Percentiles rank a stretch among this genome's conserved stretches.
These are phyloP conservation scores for Bombus turneri DNA, from an alignment of 1,140 invertebrate species.

Conservation along the genomic window DNA sequence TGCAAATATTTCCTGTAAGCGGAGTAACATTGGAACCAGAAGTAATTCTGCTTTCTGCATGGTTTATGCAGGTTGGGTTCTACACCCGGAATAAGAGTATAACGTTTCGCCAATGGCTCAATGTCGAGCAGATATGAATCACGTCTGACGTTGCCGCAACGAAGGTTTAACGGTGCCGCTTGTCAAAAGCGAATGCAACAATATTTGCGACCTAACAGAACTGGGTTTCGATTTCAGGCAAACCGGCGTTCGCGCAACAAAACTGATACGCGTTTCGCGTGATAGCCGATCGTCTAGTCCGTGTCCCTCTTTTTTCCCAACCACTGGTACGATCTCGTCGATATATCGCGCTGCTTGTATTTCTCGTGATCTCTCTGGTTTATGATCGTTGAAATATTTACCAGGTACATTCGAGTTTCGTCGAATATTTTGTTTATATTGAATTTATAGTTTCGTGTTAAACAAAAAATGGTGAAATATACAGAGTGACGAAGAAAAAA, in stretches of 20 bases:
- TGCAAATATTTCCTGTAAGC: not conserved
- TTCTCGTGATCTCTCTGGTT: not conserved
- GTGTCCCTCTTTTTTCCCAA: not conserved
- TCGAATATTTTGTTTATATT: not conserved
- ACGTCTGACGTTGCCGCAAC: conserved; percentile 16
- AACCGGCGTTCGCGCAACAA: not conserved
- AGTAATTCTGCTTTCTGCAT: not conserved
- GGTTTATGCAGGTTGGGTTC: not conserved
- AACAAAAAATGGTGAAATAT: not conserved
- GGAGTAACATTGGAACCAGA: not conserved
- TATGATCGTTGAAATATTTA: not conserved
- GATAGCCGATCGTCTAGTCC: conserved; percentile 25
- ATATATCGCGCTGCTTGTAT: not conserved
- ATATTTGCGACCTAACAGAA: conserved; percentile 45
- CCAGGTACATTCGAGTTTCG: not conserved
- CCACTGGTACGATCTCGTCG: not conserved
- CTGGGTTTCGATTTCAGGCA: conserved; percentile 46
- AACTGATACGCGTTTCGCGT: conserved; percentile 19
- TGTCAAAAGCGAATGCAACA: conserved; percentile 47
- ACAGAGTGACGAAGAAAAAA: not conserved
- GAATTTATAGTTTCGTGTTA: too few species aligned
- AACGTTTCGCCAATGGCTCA: conserved; percentile 47
- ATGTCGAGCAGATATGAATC: conserved; percentile 51
- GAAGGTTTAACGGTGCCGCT: conserved; percentile 43
- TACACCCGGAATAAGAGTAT: conserved; percentile 45